Evolutionary conservation across 37 sponge, comb jelly and placozoan genomes (phyloP).

Genomic region (Halisarca cf. caerulea): DNA sequence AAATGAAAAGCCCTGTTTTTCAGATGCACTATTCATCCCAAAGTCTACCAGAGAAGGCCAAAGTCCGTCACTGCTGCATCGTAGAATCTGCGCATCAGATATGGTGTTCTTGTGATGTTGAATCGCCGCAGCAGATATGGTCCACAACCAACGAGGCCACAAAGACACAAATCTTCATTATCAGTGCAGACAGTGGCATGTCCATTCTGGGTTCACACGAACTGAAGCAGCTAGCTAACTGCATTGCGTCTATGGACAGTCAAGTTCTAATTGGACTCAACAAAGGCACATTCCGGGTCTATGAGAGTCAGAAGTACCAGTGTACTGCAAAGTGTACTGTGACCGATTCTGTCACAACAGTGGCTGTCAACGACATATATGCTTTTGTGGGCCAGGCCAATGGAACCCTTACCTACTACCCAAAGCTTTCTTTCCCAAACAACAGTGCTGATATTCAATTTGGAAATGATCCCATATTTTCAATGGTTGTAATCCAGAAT

Average conservation of each 20-base stretch:
- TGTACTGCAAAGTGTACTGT: slow-evolving; percentile 66
- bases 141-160: slow-evolving; percentile 15
- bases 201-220: slow-evolving; percentile 70
- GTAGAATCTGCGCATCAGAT: slow-evolving; percentile 66
- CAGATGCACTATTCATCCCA: slow-evolving; percentile 64
- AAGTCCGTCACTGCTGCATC: slow-evolving; percentile 71
- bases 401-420: slow-evolving; percentile 65
- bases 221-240: slow-evolving; percentile 56
- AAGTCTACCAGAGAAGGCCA: slow-evolving; percentile 53
- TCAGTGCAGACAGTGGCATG: slow-evolving; percentile 60
- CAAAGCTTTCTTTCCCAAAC: slow-evolving; percentile 62
- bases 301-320: slow-evolving; percentile 69
- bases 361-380: slow-evolving; percentile 71
- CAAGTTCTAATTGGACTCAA: slow-evolving; percentile 79
- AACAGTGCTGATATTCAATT: slow-evolving; percentile 38
- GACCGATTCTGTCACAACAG: slow-evolving; percentile 69
- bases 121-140: slow-evolving; percentile 72
- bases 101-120: slow-evolving; percentile 59
- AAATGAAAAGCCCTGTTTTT: slow-evolving; percentile 41
- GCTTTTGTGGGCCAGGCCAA: slow-evolving; percentile 80
- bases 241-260: slow-evolving; percentile 66
- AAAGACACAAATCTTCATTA: slow-evolving; percentile 78
- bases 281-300: slow-evolving; percentile 74
- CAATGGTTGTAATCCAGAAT: slow-evolving; percentile 68
- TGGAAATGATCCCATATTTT: slow-evolving; percentile 59